Percentiles rank a stretch among this genome's conserved stretches.
Evolutionary conservation across 1,140 invertebrate species (phyloP).

Genomic region (Chrysomallon squamiferum): DNA sequence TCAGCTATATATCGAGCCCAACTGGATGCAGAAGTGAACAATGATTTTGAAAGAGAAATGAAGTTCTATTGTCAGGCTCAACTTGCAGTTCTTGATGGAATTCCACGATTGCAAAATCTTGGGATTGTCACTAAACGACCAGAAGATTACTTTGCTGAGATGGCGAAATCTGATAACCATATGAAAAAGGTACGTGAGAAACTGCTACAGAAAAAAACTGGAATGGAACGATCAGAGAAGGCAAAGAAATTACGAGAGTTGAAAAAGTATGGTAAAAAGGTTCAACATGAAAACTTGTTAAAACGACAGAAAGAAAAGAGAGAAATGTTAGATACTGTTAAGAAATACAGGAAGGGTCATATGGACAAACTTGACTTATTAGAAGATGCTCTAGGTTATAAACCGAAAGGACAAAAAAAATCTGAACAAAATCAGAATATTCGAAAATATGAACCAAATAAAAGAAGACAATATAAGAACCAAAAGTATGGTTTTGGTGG

Average conservation of each 20-base stretch:
- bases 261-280: slow-evolving; percentile 90
- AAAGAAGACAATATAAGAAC: slow-evolving; percentile 75
- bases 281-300: slow-evolving; percentile 79
- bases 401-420: background rate
- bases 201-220: slow-evolving; percentile 82
- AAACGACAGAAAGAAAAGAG: slow-evolving; percentile 82
- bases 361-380: slow-evolving; percentile 2
- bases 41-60: slow-evolving; percentile 91
- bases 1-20: slow-evolving; percentile 73
- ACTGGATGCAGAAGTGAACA: slow-evolving; percentile 66
- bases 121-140: slow-evolving; percentile 83
- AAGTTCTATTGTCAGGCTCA: slow-evolving; percentile 93
- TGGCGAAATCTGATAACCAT: slow-evolving; percentile 96
- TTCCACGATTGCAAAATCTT: slow-evolving; percentile 77
- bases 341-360: slow-evolving; percentile 63
- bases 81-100: slow-evolving; percentile 79
- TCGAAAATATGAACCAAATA: slow-evolving; percentile 28
- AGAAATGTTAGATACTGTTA: slow-evolving; percentile 68
- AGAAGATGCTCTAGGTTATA: background rate
- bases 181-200: slow-evolving; percentile 95
- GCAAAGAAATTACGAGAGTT: slow-evolving; percentile 87
- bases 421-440: background rate
- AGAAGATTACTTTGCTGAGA: slow-evolving; percentile 98
- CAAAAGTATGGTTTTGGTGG: slow-evolving; percentile 94
- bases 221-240: slow-evolving; percentile 85